Evolutionary conservation across 2,888 invertebrate species (phyloP), one percentile per base, ranked within the genome.

Genomic region (Tenthredo mesomela): DNA sequence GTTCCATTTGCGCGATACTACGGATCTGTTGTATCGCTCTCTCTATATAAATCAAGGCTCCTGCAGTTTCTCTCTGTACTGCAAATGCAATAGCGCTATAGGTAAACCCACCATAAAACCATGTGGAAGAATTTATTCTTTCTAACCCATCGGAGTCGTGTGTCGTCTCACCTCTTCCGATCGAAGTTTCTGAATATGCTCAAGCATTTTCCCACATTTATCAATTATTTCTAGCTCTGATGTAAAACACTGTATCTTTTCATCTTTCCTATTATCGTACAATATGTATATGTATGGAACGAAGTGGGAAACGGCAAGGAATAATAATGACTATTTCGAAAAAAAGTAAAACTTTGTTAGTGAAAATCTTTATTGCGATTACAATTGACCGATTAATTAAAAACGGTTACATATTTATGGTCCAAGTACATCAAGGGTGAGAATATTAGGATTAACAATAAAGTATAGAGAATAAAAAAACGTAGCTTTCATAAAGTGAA

Each of bases 1-100:
- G 73, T 73, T 43, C 73, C 67, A 67, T 73, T 73, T 25, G 25
- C 71, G 37, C 43, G 40, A 73, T 43, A 43, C 71, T 73, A 25
- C 43, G n/a, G n/a, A 43, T 12, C 40, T n/a, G 21, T 21, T 29
- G 80, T 21, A 80, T 43, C 61, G 43, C 80, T 82, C 83, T 84
- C 84, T 82, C 77, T 82, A 65, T 84, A 84, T 86, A 86, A 84
- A 86, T 86, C 86, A 86, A 84, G 82, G 54, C 80, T 71, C 40
- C 15, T 25, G 33, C 50, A 70, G 47, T 70, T 67, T 83, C 47
- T 61, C 18, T 50, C 47, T 29, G 50, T 10, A 47, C 40, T 33
- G 29, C 29, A 1, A 29, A 29, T 29, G 73, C 12, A 12, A 10
- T 29, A 43, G 40, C 33, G 18, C 6, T 3, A 2, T 12, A 9